Evolutionary conservation across 2,113 vertebrate genomes (phyloP).

Genomic region (Lycaon pictus): DNA sequence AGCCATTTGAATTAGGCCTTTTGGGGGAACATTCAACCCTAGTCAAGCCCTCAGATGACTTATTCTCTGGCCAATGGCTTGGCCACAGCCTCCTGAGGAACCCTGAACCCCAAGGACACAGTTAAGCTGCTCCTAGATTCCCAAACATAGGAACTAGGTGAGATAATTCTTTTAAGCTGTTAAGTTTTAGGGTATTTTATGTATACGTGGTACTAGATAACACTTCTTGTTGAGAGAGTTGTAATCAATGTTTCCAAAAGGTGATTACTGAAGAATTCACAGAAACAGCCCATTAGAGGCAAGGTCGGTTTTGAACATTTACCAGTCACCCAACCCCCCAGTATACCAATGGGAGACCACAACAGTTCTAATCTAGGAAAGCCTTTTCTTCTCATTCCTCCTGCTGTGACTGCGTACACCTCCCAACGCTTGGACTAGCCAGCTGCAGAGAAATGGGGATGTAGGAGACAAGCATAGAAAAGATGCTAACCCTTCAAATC

Average conservation of each 20-base stretch:
- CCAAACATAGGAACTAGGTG: neutral
- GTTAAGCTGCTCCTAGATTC: neutral
- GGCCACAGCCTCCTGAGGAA: neutral
- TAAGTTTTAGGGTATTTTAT: neutral
- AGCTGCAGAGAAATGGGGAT: neutral
- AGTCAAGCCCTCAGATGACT: neutral
- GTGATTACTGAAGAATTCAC: neutral
- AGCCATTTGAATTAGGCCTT: neutral
- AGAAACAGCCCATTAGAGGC: neutral
- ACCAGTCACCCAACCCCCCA: neutral
- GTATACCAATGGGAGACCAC: neutral
- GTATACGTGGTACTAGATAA: neutral
- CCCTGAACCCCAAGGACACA: neutral
- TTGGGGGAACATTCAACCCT: neutral
- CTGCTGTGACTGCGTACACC: neutral
- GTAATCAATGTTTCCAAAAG: neutral
- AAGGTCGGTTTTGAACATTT: neutral
- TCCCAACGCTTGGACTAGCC: neutral
- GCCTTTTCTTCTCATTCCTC: neutral
- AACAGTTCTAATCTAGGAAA: neutral
- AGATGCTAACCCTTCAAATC: neutral
- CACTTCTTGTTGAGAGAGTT: neutral
- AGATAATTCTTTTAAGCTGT: neutral
- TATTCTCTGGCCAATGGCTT: neutral
- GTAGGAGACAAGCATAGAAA: neutral